Evolutionary conservation across 2,113 vertebrate genomes (phyloP), one percentile per base, ranked within the genome.

Genomic region (Lanius collurio): DNA sequence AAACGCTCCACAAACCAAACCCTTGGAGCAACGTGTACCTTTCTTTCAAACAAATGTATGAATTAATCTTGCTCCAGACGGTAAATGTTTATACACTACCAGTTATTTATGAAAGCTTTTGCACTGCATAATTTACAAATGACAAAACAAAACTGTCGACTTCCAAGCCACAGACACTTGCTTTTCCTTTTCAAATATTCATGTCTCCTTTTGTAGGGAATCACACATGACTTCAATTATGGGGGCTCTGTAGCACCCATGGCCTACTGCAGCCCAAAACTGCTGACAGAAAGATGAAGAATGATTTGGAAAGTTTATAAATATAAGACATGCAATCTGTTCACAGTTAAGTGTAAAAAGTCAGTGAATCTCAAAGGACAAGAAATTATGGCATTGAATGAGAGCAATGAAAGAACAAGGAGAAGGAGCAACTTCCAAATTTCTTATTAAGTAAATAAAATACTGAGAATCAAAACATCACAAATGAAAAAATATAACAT

Each of bases 51-150:
- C 41, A 77, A 93, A 93, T 50, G 41, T 19, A 75, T 26, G 23
- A 53, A 87, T 90, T 93, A 90, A 84, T 44, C 93, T 94, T 93
- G 84, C 83, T 95, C 67, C 65, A 95, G 91, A 92, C 27, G 1
- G 83, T 87, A 96, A 91, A 93, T 94, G 90, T 93, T 95, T 96
- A 78, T 76, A 90, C 55, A 63, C 70, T 88, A 86, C 64, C 68
- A 41, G 56, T 94, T 95, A 95, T 90, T 94, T 93, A 93, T 95
- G 87, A 83, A 92, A 90, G 76, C 42, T 81, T 93, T 90, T 88
- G 53, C 67, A 26, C 87, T 95, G 65, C 55, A 83, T 94, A 80
- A 94, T 96, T 97, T 87, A 89, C 56, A 93, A 88, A 96, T 68
- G 62, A 89, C 63, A 74, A 83, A 85, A 78, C 50, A 84, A 69